phyloP scores from a whole-genome alignment of 2,888 invertebrate genomes.

The Hypomecis atomaria region DNA sequence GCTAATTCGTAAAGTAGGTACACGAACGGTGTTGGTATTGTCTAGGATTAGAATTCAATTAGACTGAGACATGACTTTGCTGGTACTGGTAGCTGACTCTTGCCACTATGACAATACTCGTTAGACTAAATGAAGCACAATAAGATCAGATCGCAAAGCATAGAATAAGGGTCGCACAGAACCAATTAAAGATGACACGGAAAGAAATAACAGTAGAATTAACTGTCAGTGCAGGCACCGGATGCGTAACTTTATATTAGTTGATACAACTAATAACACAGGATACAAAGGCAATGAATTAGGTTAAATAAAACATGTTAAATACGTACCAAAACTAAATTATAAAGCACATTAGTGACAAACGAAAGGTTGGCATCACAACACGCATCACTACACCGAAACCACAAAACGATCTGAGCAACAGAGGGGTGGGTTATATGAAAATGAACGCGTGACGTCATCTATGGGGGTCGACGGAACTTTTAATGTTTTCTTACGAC shows the following conservation, averaged over 20 bases:
- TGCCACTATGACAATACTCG: neutral
- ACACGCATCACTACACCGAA: constrained; percentile 16
- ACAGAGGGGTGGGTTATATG: constrained; percentile 6
- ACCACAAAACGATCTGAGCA: constrained; percentile 26
- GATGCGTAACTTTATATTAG: too few species aligned
- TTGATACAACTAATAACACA: too few species aligned
- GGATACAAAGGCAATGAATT: too few species aligned
- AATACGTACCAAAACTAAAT: constrained; percentile 22
- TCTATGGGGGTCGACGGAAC: constrained; percentile 11
- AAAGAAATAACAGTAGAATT: too few species aligned
- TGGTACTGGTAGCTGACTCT: neutral
- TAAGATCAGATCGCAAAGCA: too few species aligned
- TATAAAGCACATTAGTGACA: constrained; percentile 5
- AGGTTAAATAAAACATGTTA: neutral
- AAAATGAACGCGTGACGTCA: constrained; percentile 22
- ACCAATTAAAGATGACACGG: too few species aligned
- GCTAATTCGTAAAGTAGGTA: neutral
- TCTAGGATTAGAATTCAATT: constrained; percentile 2
- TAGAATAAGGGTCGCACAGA: too few species aligned
- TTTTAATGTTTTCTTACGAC: neutral
- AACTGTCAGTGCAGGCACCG: too few species aligned
- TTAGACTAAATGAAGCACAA: too few species aligned
- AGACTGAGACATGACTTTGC: neutral
- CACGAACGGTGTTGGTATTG: neutral
- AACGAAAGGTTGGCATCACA: neutral